Base-by-base conservation (phyloP, 2,797 vertebrate genomes). In the Poecile montanus region DNA sequence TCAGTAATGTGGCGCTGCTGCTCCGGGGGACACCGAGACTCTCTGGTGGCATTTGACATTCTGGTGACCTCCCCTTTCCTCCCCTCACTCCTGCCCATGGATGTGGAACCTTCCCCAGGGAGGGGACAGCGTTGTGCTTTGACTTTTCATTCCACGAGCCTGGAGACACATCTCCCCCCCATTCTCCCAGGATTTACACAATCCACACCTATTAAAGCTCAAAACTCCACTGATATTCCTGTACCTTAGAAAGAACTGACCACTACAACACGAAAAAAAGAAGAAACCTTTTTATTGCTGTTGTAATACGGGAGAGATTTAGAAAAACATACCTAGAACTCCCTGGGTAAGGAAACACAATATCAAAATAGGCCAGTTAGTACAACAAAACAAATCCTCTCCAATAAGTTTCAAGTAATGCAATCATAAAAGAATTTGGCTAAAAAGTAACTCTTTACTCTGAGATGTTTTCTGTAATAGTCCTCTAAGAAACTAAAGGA, bases 241-340 rank as follows among this genome's bases (percentile, higher is more conserved):
- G 56, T 11, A 25, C 40, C 36, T 50, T 50, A n/a, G 42, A 91
- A 20, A 92, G 47, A 95, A 91, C 30, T 38, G 40, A 96, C 60
- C 63, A 84, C 66, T 13, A 72, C 63, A 12, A 72, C 21, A 47
- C n/a, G 20, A 62, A 26, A 32, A 82, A 84, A 92, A 73, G 54
- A 83, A 96, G 94, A 96, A 93, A 93, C 10, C 9, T 8, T 63
- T 97, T 98, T 98, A 98, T 97, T 97, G 80, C 78, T 95, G 67
- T 56, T 36, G 27, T 63, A 85, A n/a, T 71, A 86, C 2, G 48
- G 85, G 94, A 93, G 94, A 88, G 90, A 74, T 63, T 75, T 91
- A 97, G 96, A 93, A 95, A 96, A 96, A 88, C 83, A 93, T 60
- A 95, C 62, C 83, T 63, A 94, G 88, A 88, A 47, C 26, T 93